A percentile compares a stretch with the other conserved stretches of the same genome.
Evolutionary conservation across 2,113 vertebrate species (phyloP).

Genomic region (Trematocara unimaculatum): DNA sequence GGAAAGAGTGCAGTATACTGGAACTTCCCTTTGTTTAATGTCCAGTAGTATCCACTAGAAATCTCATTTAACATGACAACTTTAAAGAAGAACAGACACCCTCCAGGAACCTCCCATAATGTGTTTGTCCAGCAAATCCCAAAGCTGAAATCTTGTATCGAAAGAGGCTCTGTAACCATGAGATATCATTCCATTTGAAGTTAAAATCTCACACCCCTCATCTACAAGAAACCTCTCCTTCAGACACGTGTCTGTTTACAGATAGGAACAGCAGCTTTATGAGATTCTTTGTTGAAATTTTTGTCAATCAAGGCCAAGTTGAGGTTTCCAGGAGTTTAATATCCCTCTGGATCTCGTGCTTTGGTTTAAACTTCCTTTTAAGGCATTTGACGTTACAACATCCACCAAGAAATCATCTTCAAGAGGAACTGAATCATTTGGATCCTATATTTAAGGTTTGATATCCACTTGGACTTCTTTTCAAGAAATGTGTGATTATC

Average conservation of each 20-base stretch:
- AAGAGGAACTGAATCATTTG: background rate
- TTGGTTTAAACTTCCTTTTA: background rate
- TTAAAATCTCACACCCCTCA: background rate
- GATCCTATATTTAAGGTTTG: background rate
- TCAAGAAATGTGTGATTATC: fast-evolving
- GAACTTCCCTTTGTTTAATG: background rate
- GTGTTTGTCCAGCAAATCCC: background rate
- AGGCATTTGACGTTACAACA: background rate
- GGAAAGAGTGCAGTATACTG: background rate
- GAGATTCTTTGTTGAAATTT: background rate
- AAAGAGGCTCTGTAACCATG: background rate
- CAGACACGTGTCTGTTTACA: background rate
- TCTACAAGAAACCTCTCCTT: background rate
- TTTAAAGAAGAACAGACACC: background rate
- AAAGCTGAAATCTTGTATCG: fast-evolving
- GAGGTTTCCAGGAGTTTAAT: background rate
- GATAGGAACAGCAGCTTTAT: background rate
- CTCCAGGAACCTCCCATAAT: background rate
- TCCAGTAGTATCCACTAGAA: background rate
- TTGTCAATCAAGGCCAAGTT: background rate
- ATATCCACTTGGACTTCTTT: background rate
- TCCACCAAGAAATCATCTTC: background rate
- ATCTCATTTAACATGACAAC: background rate
- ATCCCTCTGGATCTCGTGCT: background rate
- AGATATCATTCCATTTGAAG: background rate